Evolutionary conservation across 2,797 vertebrate genomes (phyloP).

Genomic region (Argentina silus): DNA sequence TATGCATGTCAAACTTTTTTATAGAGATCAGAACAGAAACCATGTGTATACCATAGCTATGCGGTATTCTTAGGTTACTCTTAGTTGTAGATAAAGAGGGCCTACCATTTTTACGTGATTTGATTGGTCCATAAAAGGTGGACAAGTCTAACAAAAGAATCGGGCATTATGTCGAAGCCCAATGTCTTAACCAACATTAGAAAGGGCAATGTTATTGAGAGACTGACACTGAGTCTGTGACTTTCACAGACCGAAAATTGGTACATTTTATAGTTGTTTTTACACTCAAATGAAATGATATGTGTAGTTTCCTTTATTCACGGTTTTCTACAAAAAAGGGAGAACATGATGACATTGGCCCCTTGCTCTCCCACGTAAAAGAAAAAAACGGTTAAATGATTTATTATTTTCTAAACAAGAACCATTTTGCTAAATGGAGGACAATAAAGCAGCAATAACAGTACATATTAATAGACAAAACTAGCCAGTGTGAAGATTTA

Average conservation of each 20-base stretch:
- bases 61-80: conserved; percentile 58
- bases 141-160: conserved; percentile 40
- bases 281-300: conserved; percentile 68
- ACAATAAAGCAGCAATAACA: conserved; percentile 93
- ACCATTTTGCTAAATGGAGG: conserved; percentile 82
- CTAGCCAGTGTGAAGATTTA: conserved; percentile 85
- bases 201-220: conserved; percentile 44
- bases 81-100: conserved; percentile 64
- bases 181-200: conserved; percentile 56
- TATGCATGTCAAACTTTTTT: conserved; percentile 72
- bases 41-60: conserved; percentile 57
- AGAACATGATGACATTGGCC: conserved; percentile 75
- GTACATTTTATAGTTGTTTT: conserved; percentile 81
- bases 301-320: conserved; percentile 75
- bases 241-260: conserved; percentile 65
- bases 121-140: conserved; percentile 35
- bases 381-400: conserved; percentile 71
- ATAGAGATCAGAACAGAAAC: conserved; percentile 58
- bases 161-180: conserved; percentile 57
- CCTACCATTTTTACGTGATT: conserved; percentile 44
- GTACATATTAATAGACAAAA: conserved; percentile 80
- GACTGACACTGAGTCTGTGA: conserved; percentile 48
- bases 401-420: conserved; percentile 75
- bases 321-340: conserved; percentile 75
- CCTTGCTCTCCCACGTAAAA: conserved; percentile 76